Conservation (phyloP, 2,797 vertebrate genomes). For the Steatocranus sp. region DNA sequence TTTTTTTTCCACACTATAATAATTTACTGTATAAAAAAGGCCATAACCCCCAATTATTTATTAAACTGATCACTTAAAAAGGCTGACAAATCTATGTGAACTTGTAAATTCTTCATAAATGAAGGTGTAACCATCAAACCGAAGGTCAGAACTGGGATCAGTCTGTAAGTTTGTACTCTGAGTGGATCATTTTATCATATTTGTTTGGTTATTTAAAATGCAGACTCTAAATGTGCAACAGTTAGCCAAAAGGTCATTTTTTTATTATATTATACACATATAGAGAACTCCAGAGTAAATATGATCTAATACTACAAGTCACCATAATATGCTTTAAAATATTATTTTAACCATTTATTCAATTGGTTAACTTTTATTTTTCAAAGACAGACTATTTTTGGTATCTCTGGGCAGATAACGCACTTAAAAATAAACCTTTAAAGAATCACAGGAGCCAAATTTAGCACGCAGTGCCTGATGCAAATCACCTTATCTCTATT, state of each 20-base stretch:
- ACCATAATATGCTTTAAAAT: not conserved
- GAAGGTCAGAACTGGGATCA: not conserved
- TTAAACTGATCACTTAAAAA: not conserved
- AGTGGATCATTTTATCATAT: not conserved
- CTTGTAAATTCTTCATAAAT: not conserved
- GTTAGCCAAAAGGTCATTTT: not conserved
- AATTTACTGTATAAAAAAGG: not conserved
- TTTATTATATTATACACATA: not conserved
- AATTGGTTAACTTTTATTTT: not conserved
- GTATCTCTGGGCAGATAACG: not conserved
- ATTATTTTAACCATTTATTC: not conserved
- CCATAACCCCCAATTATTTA: not conserved
- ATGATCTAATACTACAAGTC: not conserved
- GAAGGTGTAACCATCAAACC: not conserved
- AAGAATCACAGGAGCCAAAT: not conserved
- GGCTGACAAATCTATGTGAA: not conserved
- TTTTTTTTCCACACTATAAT: not conserved
- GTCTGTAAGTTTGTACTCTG: not conserved
- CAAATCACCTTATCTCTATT: not conserved
- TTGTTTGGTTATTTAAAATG: not conserved
- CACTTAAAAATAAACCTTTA: not conserved
- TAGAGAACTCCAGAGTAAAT: not conserved
- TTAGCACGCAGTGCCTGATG: not conserved
- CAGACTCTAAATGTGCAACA: not conserved
- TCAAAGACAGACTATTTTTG: not conserved